Conservation (phyloP, 1,140 invertebrate genomes). For the Brachionus sp. region DNA sequence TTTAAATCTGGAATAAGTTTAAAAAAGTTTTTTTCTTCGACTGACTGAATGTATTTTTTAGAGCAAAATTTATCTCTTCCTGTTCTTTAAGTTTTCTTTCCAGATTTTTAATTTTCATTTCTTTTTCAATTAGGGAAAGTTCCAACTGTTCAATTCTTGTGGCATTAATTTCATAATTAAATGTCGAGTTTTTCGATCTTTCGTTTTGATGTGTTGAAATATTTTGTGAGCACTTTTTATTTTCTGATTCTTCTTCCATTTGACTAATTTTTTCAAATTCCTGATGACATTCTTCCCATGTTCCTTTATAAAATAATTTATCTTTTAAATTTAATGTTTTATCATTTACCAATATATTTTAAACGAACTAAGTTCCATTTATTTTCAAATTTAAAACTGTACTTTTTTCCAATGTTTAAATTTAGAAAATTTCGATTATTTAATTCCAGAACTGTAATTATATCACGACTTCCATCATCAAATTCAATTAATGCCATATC, state of each 20-base stretch:
- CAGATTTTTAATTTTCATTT: neutral
- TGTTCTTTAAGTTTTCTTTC: neutral
- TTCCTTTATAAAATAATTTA: neutral
- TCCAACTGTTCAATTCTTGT: neutral
- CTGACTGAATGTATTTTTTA: neutral
- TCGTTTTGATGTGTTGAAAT: neutral
- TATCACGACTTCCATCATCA: conserved; percentile 16
- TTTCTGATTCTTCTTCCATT: neutral
- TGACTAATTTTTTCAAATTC: conserved; percentile 23
- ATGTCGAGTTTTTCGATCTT: neutral
- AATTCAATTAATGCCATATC: conserved; percentile 30
- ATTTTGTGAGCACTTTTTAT: neutral
- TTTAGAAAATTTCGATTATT: neutral
- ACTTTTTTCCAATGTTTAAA: conserved; percentile 9
- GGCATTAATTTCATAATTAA: neutral
- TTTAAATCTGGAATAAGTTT: neutral
- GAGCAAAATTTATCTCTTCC: neutral
- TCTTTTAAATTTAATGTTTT: neutral
- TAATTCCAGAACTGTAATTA: neutral
- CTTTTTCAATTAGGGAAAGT: neutral
- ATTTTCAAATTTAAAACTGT: conserved; percentile 16
- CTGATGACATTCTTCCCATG: neutral
- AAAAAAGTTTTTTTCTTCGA: neutral
- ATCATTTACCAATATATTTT: neutral
- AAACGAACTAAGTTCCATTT: conserved; percentile 15